phyloP scores from a whole-genome alignment of 64 coral and sea anemone genomes.

The Orbicella faveolata region DNA sequence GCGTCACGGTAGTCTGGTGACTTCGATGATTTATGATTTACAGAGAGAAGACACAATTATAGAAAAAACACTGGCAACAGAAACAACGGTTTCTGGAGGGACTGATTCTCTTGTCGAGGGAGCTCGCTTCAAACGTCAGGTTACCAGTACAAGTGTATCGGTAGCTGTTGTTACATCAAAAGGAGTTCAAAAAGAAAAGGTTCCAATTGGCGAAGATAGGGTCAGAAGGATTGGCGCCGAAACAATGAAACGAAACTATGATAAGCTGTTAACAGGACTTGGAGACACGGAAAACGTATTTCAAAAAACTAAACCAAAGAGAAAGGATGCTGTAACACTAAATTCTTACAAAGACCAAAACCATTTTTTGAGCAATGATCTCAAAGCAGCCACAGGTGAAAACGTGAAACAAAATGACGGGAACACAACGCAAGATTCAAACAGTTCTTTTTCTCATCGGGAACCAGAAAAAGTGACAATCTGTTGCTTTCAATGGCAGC shows the following conservation, averaged over 20 bases:
- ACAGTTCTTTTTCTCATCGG: neutral
- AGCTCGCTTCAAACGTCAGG: neutral
- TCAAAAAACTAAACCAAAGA: neutral
- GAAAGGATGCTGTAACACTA: neutral
- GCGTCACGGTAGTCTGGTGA: neutral
- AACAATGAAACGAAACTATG: neutral
- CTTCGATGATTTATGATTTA: constrained; percentile 31
- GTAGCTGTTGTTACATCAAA: neutral
- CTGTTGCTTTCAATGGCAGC: constrained; percentile 1
- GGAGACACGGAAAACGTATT: neutral
- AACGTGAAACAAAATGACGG: too few species aligned
- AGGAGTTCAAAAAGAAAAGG: neutral
- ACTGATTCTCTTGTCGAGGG: neutral
- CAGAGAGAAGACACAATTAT: constrained; percentile 25
- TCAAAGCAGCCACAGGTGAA: neutral
- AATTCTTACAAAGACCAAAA: neutral
- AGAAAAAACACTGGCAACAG: neutral
- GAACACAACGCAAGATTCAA: neutral
- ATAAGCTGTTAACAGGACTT: neutral
- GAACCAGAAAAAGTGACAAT: neutral
- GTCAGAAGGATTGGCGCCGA: neutral
- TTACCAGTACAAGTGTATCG: neutral
- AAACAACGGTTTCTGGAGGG: neutral
- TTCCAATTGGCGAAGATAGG: neutral
- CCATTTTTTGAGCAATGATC: neutral